Base-by-base conservation (phyloP, 2,888 invertebrate genomes). In the Coenonympha glycerion region DNA sequence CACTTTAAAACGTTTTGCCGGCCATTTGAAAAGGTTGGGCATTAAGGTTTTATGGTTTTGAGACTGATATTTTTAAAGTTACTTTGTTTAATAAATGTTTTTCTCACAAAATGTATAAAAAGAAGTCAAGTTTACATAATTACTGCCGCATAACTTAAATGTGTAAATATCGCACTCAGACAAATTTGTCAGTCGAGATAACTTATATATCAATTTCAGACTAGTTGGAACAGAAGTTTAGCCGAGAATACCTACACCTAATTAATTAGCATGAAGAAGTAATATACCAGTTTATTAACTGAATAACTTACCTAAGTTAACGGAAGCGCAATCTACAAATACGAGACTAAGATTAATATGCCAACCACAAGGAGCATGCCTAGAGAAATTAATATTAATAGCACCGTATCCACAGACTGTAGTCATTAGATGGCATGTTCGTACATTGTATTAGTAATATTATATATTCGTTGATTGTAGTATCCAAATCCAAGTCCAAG, bases 341-440 rank as follows among this genome's bases (percentile, higher is more conserved):
- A 45, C 40, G 21, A 51, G 57, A 55, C 58, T 53, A 52, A 53
- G 50, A 60, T 61, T 53, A 56, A 56, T 54, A 31, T 49, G 37
- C 31, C 40, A 41, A 39, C 46, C 28, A 19, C 47, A 40, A 55
- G 53, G 50, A 45, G 45, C 16, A 48, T 49, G 58, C 47, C 44
- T 54, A 22, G 42, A 45, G 44, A 56, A 57, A 63, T 63, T 62
- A 63, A 62, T 59, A 65, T 63, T 59, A 64, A 63, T 61, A 60
- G 55, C 49, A 13, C 21, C 42, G 45, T 45, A 41, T 49, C 45
- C 26, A 41, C 49, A 37, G 42, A 18, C 56, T 59, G 49, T 39
- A 54, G 56, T 53, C 56, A 56, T 58, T 60, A 54, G 36, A 48
- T 28, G 42, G 37, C 19, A 22, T 49, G 26, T 34, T 31, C 42